Base-by-base conservation (phyloP, 2,113 vertebrate genomes). In the Alaudala cheleensis region DNA sequence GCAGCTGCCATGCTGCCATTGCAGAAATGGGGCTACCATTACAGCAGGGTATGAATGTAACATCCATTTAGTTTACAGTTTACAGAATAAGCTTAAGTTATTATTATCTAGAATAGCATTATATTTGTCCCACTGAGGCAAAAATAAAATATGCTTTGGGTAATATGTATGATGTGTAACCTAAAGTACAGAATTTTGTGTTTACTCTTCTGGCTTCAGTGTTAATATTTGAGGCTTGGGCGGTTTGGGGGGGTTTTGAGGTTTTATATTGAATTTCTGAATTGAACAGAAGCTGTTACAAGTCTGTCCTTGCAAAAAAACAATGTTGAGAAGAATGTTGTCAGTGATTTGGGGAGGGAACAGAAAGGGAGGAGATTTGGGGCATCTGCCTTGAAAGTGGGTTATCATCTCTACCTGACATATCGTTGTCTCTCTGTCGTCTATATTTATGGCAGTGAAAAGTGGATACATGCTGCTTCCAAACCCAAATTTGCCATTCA, bases 381-480 rank as follows among this genome's bases (percentile, higher is more conserved):
- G n/a, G 51, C 47, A 60, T 74, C 50, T 84, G 51, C 44, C 60
- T 83, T 66, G 37, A 25, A 93, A 94, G 28, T 92, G 51, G 51
- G 40, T 84, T 93, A 39, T 76, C 11, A 10, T 77, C 58, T 54
- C 58, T 83, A 88, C 53, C 18, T 39, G 29, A 45, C 5, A 2
- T 18, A 31, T 16, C 0, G 1, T 45, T 47, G 39, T 56, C 54
- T 86, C 11, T 42, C 26, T 37, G 71, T 50, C 64, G 17, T 50
- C 76, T 88, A 5, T 90, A 47, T 90, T 91, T 91, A 37, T 37
- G 58, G 33, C 57, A 51, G 33, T 78, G 67, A 58, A 20, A 70
- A 88, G 33, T 44, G 14, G 40, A 66, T 54, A 5, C 26, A 3
- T 18, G 49, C 50, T 54, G 44, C 34, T 92, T 90, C 64, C 47